phyloP scores from a whole-genome alignment of 1,140 invertebrate genomes.

The Sycophaga agraensis region DNA sequence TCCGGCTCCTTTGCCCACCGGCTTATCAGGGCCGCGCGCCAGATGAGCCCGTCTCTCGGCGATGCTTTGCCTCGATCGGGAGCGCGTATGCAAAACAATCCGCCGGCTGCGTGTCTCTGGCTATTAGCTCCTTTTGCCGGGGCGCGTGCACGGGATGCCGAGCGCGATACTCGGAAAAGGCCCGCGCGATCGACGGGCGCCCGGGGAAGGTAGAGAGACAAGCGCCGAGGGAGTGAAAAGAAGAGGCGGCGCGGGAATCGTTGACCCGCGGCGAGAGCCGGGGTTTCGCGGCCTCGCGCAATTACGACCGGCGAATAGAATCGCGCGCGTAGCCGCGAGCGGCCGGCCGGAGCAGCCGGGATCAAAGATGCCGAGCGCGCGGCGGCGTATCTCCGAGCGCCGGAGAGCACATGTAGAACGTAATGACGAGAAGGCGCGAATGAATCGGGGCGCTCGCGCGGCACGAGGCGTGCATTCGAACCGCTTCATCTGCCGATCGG shows the following conservation, averaged over 20 bases:
- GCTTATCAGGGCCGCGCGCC: background rate
- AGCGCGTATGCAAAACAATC: too few species aligned
- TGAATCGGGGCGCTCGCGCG: background rate
- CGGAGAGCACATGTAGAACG: too few species aligned
- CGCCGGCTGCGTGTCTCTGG: too few species aligned
- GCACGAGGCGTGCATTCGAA: too few species aligned
- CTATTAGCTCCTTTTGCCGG: too few species aligned
- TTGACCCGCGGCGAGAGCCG: background rate
- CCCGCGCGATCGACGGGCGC: background rate
- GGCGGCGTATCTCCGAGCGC: too few species aligned
- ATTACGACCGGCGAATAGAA: conserved; percentile 9
- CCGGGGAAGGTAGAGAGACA: too few species aligned
- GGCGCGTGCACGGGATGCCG: too few species aligned
- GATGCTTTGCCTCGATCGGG: background rate
- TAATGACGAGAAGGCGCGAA: background rate
- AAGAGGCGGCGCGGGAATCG: too few species aligned
- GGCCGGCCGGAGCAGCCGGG: conserved; percentile 12
- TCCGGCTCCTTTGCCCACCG: background rate
- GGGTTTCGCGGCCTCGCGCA: background rate
- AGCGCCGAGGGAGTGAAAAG: background rate
- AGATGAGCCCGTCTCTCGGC: background rate
- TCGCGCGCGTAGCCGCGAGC: background rate
- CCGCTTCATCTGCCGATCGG: too few species aligned
- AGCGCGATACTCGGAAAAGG: too few species aligned
- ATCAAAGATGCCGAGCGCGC: conserved; percentile 4